Evolutionary conservation across 2,888 invertebrate genomes (phyloP).

Genomic region (Aphodius sticticus): DNA sequence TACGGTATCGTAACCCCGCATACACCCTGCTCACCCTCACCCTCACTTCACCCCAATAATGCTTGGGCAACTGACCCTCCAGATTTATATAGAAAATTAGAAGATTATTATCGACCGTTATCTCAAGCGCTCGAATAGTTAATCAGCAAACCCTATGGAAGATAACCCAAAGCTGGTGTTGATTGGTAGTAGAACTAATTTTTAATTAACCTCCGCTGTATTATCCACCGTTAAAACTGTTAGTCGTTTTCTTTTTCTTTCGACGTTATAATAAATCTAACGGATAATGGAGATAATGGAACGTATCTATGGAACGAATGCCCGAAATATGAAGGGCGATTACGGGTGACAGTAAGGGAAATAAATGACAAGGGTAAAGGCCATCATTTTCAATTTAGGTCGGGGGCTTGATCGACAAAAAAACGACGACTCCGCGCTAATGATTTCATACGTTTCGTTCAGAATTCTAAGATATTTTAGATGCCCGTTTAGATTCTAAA

Average conservation of each 20-base stretch:
- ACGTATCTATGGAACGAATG: background rate
- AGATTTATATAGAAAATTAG: slow-evolving; percentile 40
- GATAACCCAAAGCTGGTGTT: background rate
- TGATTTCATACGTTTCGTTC: background rate
- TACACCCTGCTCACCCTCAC: slow-evolving; percentile 29
- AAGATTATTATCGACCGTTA: slow-evolving; percentile 35
- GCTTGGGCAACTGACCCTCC: slow-evolving; percentile 31
- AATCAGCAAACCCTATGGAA: slow-evolving; percentile 38
- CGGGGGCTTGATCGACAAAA: background rate
- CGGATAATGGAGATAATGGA: background rate
- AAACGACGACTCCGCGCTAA: background rate
- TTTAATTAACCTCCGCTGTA: slow-evolving; percentile 33
- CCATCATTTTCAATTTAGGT: slow-evolving; percentile 4
- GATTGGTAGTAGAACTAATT: background rate
- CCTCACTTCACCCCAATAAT: slow-evolving; percentile 35
- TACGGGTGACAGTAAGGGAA: background rate
- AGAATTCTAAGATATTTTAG: background rate
- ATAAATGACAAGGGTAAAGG: slow-evolving; percentile 4
- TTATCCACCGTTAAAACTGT: slow-evolving; percentile 32
- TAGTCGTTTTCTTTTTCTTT: background rate
- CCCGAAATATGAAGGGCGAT: background rate
- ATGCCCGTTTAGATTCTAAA: too few relatives aligned
- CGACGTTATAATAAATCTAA: background rate
- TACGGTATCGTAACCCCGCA: slow-evolving; percentile 30
- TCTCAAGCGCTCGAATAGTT: slow-evolving; percentile 42